phyloP scores from a whole-genome alignment of 2,797 vertebrate species.

The Phaenicophaeus curvirostris region DNA sequence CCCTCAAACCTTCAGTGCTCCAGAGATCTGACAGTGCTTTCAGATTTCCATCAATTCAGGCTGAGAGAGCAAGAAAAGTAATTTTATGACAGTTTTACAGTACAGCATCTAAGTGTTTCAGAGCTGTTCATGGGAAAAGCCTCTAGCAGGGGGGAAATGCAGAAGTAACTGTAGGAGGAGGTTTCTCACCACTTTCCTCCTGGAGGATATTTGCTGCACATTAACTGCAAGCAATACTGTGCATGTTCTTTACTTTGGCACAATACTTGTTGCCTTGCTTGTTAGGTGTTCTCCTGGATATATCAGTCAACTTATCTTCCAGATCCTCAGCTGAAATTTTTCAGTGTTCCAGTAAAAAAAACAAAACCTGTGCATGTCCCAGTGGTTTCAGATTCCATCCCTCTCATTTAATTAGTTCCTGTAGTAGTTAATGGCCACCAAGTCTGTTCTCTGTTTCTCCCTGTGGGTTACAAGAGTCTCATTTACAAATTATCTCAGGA shows the following conservation, averaged over 20 bases:
- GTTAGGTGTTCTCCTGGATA: neutral
- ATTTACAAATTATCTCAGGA: neutral
- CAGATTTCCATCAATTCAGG: neutral
- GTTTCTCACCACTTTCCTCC: neutral
- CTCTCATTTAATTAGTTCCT: conserved; percentile 19
- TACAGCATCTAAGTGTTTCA: neutral
- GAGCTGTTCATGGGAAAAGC: neutral
- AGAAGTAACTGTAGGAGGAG: neutral
- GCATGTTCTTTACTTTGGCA: neutral
- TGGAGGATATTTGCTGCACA: neutral
- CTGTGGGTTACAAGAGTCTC: neutral
- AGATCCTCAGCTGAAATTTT: conserved; percentile 6
- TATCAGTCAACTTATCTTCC: neutral
- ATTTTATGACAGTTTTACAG: neutral
- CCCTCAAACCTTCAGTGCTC: neutral
- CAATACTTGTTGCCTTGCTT: neutral
- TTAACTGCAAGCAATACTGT: neutral
- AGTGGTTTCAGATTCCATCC: neutral
- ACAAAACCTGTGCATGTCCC: neutral
- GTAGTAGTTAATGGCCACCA: neutral
- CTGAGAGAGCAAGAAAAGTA: neutral
- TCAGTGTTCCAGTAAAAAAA: neutral
- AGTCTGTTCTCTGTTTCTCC: neutral
- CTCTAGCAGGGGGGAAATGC: neutral
- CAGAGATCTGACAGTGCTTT: neutral